Evolutionary conservation across 2,797 vertebrate genomes (phyloP).

Genomic region (Schizopygopsis pylzovi): DNA sequence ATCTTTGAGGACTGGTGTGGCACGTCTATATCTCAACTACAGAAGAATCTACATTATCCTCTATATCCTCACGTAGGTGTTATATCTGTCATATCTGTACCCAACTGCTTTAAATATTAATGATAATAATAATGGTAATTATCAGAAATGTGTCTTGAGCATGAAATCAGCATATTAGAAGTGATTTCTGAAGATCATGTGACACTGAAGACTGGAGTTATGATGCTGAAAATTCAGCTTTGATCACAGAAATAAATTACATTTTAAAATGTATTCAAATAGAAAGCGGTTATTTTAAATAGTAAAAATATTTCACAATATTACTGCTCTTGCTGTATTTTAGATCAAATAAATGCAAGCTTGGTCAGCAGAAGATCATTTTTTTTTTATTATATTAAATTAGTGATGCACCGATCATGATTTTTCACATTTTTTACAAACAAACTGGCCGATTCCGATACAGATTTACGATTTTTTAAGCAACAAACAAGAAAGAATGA

Average conservation of each 20-base stretch:
- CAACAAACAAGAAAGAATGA: too few relatives aligned
- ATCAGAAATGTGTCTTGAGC: background rate
- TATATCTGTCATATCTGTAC: background rate
- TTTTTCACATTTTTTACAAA: too few relatives aligned
- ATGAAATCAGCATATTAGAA: background rate
- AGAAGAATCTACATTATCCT: constrained; percentile 89
- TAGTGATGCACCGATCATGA: too few relatives aligned
- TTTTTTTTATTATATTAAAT: too few relatives aligned
- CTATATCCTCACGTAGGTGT: constrained; percentile 92
- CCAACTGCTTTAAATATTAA: background rate
- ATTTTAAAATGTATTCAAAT: too few relatives aligned
- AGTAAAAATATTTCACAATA: too few relatives aligned
- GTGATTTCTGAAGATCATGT: background rate
- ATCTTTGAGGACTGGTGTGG: constrained; percentile 99
- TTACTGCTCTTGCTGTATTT: background rate
- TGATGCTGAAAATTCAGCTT: background rate
- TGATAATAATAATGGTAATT: background rate
- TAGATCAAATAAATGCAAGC: too few relatives aligned
- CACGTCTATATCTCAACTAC: constrained; percentile 82
- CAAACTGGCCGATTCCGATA: too few relatives aligned
- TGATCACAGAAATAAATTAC: too few relatives aligned
- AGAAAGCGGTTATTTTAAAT: too few relatives aligned
- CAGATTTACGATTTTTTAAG: too few relatives aligned
- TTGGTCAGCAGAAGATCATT: too few relatives aligned
- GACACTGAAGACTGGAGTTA: background rate